These are phyloP conservation scores for Epizoanthus fatuus DNA, from an alignment of 92 coral and sea anemone genomes.

Conservation along the genomic window DNA sequence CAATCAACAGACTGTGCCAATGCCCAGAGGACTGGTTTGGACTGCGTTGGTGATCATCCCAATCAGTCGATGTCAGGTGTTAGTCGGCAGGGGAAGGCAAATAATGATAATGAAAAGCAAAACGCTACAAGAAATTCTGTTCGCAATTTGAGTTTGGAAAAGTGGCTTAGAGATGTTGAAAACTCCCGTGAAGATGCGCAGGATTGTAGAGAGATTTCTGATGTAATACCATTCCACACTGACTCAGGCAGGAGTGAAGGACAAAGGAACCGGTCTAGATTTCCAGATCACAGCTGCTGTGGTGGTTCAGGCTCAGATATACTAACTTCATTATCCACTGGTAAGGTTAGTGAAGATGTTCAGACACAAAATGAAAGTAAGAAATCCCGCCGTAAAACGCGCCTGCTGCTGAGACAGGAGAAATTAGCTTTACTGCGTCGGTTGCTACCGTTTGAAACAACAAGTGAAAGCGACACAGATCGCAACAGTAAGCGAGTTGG, in stretches of 20 bases:
- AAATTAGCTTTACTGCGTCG: slow-evolving; percentile 2
- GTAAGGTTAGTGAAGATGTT: not conserved
- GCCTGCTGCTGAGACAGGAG: slow-evolving; percentile 1
- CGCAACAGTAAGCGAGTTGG: slow-evolving; percentile 28
- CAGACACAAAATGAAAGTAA: not conserved
- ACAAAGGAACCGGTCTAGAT: not conserved
- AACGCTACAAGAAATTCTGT: slow-evolving; percentile 8
- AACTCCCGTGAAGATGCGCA: not conserved
- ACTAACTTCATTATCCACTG: not conserved
- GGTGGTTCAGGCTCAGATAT: not conserved
- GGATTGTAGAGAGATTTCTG: not conserved
- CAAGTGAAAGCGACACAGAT: slow-evolving; percentile 27
- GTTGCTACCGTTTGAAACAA: not conserved
- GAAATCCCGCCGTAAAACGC: not conserved
- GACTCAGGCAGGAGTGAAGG: not conserved
- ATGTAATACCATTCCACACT: too few relatives aligned
- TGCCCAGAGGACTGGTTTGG: too few relatives aligned
- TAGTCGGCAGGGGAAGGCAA: not conserved
- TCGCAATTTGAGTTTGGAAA: slow-evolving; percentile 31
- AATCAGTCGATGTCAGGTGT: not conserved
- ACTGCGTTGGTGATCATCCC: too few relatives aligned
- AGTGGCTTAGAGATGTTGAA: slow-evolving; percentile 57
- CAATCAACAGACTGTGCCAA: too few relatives aligned
- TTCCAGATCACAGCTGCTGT: not conserved
- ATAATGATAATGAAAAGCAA: not conserved